Conservation (phyloP, 2,888 invertebrate species). For the Mesoligia furuncula region DNA sequence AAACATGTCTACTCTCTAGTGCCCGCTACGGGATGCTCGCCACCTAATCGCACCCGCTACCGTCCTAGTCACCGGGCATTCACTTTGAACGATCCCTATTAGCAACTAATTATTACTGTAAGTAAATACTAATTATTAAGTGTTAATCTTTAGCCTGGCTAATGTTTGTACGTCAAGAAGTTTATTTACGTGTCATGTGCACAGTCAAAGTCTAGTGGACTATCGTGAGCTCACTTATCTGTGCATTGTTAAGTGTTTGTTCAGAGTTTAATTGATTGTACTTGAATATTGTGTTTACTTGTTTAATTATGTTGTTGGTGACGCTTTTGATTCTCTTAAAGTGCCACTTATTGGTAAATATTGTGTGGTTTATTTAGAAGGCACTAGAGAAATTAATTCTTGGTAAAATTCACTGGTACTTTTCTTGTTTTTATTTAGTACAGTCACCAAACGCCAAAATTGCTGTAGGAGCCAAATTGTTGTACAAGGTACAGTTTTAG, state of each 20-base stretch:
- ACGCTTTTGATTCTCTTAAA: background rate
- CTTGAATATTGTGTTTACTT: conserved; percentile 5
- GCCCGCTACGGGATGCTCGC: too few species aligned
- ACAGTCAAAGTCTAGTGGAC: background rate
- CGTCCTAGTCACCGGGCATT: too few species aligned
- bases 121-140: background rate
- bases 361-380: background rate
- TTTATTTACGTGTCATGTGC: background rate
- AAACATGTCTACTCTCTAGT: too few species aligned
- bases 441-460: background rate
- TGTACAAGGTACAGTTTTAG: background rate
- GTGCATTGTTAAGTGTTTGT: conserved; percentile 7
- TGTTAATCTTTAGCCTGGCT: background rate
- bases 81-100: too few species aligned
- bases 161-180: background rate
- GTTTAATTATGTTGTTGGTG: background rate
- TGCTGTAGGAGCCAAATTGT: too few species aligned
- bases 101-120: background rate
- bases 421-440: background rate
- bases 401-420: background rate
- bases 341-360: too few species aligned
- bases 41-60: too few species aligned
- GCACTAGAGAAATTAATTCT: background rate
- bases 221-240: background rate
- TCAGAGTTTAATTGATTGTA: background rate